Conservation (phyloP, 92 coral and sea anemone genomes). For the Parazoanthus atlanticus region DNA sequence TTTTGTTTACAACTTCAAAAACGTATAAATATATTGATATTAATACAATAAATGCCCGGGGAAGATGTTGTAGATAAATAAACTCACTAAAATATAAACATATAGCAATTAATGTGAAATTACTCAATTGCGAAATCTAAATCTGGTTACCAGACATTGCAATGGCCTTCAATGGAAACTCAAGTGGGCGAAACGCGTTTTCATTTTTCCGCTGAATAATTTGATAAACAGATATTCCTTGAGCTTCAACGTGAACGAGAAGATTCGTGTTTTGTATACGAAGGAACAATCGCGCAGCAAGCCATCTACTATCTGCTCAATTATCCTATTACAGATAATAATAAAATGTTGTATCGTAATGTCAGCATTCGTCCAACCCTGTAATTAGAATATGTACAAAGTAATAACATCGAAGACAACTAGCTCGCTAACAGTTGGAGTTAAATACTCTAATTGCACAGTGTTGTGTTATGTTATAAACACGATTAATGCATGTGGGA, state of each 20-base stretch:
- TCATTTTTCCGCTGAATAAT: background rate
- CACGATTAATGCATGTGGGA: background rate
- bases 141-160: background rate
- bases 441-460: background rate
- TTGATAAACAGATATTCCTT: background rate
- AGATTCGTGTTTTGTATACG: background rate
- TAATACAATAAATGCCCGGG: background rate
- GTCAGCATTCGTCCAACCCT: constrained; percentile 25
- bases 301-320: constrained; percentile 20
- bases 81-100: constrained; percentile 7
- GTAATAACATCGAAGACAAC: background rate
- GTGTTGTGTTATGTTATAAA: background rate
- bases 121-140: background rate
- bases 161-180: background rate
- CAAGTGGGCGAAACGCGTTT: constrained; percentile 9
- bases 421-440: background rate
- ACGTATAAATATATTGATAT: background rate
- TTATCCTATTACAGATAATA: constrained; percentile 45
- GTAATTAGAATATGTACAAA: constrained; percentile 39
- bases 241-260: background rate
- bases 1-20: background rate
- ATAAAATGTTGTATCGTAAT: constrained; percentile 8
- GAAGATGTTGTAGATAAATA: background rate
- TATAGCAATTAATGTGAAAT: background rate
- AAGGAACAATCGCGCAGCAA: constrained; percentile 34